Conservation (phyloP, 2,113 vertebrate genomes). For the Hyperoodon ampullatus region DNA sequence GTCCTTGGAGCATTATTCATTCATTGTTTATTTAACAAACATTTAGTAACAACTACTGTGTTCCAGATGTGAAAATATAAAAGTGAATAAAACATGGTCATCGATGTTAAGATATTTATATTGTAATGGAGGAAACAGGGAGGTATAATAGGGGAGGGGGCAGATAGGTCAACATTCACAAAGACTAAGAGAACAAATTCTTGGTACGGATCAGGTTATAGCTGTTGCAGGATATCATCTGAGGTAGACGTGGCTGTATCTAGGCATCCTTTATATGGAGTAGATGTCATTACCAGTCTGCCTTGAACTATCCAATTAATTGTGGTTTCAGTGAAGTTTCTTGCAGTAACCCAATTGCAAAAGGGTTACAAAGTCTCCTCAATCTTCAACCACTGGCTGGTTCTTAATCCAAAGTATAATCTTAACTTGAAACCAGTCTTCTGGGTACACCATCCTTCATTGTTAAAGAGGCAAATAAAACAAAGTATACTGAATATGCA, state of each 20-base stretch:
- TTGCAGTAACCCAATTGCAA: neutral
- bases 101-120: neutral
- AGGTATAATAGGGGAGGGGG: neutral
- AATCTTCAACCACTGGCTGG: neutral
- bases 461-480: neutral
- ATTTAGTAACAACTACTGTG: neutral
- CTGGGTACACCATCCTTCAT: neutral
- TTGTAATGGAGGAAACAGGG: neutral
- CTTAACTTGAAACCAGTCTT: conserved; percentile 25
- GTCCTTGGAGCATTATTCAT: neutral
- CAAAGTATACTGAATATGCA: neutral
- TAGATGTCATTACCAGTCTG: neutral
- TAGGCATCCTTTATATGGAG: neutral
- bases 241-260: neutral
- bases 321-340: conserved; percentile 18
- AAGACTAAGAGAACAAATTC: neutral
- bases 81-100: neutral
- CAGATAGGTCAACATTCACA: neutral
- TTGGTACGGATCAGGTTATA: neutral
- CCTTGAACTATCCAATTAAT: neutral
- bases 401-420: neutral
- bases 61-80: neutral
- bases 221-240: neutral
- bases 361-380: neutral
- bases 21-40: neutral